Percentiles rank a stretch among this genome's conserved stretches.
Evolutionary conservation across 64 coral and sea anemone species (phyloP).

Genomic region (Exaiptasia diaphana): DNA sequence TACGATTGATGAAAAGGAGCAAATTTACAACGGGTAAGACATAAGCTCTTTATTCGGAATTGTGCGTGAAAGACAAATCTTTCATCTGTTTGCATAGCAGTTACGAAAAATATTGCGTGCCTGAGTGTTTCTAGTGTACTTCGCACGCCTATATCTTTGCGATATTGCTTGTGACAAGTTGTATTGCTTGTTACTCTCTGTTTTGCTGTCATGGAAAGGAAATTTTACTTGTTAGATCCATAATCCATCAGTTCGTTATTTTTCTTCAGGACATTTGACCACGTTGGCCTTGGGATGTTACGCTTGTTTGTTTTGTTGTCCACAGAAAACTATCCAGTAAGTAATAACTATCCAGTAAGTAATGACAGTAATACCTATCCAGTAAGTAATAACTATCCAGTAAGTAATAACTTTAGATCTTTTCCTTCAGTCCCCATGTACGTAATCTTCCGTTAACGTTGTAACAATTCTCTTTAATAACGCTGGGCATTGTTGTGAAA

Average conservation of each 20-base stretch:
- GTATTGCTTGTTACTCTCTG: not conserved
- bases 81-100: not conserved
- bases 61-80: not conserved
- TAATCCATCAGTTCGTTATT: not conserved
- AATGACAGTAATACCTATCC: too few species aligned
- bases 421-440: too few species aligned
- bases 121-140: not conserved
- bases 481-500: too few species aligned
- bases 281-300: conserved; percentile 65
- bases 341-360: too few species aligned
- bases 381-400: too few species aligned
- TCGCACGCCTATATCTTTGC: not conserved
- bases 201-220: not conserved
- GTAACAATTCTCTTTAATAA: too few species aligned
- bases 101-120: not conserved
- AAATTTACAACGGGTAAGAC: conserved; percentile 66
- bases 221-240: not conserved
- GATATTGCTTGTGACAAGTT: not conserved
- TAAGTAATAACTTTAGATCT: too few species aligned
- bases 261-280: conserved; percentile 52
- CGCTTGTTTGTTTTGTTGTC: conserved; percentile 77
- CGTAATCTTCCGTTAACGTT: too few species aligned
- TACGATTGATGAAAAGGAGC: conserved; percentile 44
- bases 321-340: conserved; percentile 81
- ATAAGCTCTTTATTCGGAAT: not conserved